Base-by-base conservation (phyloP, 2,113 vertebrate genomes). In the Paedocypris sp. region DNA sequence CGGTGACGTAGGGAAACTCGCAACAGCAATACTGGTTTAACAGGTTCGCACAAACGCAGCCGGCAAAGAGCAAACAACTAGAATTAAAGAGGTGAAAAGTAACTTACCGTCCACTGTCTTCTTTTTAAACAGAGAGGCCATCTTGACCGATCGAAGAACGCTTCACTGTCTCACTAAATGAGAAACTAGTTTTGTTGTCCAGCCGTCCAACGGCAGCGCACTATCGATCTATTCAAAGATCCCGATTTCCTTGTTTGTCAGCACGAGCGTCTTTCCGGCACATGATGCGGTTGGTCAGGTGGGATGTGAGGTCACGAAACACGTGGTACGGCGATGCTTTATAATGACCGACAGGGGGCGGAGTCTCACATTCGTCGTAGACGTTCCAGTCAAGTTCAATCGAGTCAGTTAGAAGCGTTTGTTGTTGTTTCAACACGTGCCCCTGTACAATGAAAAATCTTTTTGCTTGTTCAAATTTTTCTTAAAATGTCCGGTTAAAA, bases 51-150 rank as follows among this genome's bases (percentile, higher is more conserved):
- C 23, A 39, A 13, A 53, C 8, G 51, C 51, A 53, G 33, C 4
- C 49, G 19, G 2, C 5, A 38, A 47, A 42, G 41, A 15, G 33
- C 9, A 2, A 29, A 29, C 23, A 59, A n/a, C 28, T 29, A 41
- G 15, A 10, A 19, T 36, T 31, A 43, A 42, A n/a, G 6, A 16
- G 9, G 3, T 2, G 23, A 35, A 64, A 67, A 67, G 49, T 60
- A 80, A 87, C 93, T 94, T 82, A 97, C 93, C 93, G 6, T 97
- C 93, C 41, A 87, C 90, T 1, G 91, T 97, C 78, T 94, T 97
- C 88, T 93, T 97, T 88, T 93, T 97, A 76, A 97, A 95, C 51
- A 97, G 77, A 39, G 88, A 92, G 50, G 88, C 89, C 92, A 97
- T 97, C 67, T 47, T 51, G 58, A 49, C 16, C 32, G 4, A 15